Conservation (phyloP, 2,113 vertebrate genomes). For the Noturus placidus region DNA sequence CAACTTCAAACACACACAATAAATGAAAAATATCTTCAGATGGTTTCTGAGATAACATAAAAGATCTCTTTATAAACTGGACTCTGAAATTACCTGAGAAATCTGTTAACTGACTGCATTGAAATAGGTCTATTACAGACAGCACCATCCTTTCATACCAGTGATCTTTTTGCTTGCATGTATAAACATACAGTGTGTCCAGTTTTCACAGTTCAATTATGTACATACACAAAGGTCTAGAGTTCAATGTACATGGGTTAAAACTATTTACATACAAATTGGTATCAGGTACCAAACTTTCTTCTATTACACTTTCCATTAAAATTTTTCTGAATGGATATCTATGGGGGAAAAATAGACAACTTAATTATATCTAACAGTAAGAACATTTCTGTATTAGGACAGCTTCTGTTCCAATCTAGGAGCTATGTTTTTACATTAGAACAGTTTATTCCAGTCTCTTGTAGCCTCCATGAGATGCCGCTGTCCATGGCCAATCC, state of each 20-base stretch:
- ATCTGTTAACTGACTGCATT: conserved; percentile 60
- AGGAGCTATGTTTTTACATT: conserved; percentile 53
- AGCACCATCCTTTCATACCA: conserved; percentile 55
- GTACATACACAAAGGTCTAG: conserved; percentile 58
- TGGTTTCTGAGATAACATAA: conserved; percentile 36
- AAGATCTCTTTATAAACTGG: conserved; percentile 48
- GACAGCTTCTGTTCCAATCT: conserved; percentile 40
- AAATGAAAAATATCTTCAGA: conserved; percentile 21
- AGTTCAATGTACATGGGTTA: conserved; percentile 58
- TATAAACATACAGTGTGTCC: conserved; percentile 66
- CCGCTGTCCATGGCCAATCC: conserved; percentile 96
- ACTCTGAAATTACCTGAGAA: conserved; percentile 70
- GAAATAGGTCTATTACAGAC: conserved; percentile 52
- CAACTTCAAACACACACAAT: conserved; percentile 35
- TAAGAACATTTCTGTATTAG: conserved; percentile 44
- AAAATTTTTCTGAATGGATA: conserved; percentile 46
- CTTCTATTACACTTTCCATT: conserved; percentile 56
- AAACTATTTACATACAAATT: conserved; percentile 67
- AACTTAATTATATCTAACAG: conserved; percentile 36
- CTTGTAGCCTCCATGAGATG: conserved; percentile 97
- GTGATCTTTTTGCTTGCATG: conserved; percentile 55
- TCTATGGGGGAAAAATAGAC: conserved; percentile 54
- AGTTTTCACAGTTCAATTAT: conserved; percentile 70
- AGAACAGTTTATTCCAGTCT: conserved; percentile 89
- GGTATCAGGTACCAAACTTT: conserved; percentile 55